Base-by-base conservation (phyloP, 2,113 vertebrate species). In the Pogonocichla stellata region DNA sequence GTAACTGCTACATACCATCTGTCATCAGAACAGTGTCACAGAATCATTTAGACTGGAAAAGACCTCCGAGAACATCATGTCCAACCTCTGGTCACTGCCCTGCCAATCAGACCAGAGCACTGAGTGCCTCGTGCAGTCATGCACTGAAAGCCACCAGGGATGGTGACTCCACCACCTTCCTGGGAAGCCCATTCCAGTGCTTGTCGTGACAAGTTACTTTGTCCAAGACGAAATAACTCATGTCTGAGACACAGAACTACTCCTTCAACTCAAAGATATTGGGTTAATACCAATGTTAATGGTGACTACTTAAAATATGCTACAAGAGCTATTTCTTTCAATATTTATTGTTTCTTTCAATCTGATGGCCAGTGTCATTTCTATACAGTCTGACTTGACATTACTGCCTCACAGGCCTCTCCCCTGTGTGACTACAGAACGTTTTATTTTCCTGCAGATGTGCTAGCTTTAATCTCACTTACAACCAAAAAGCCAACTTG, bases 41-140 rank as follows among this genome's bases (percentile, higher is more conserved):
- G 29, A 67, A 75, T 26, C 40, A 69, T 48, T 62, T 54, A 56
- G 25, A 34, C 22, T 83, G 56, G 34, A 77, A 62, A 69, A 62
- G 14, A 70, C 19, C 29, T 54, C 79, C 29, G 69, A 54, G 29
- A 45, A 15, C 40, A 75, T 17, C 0, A 0, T 69, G 62, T 42
- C 40, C 70, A 75, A 6, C 17, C 20, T 56, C 19, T 18, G 34
- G 26, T 31, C 18, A 34, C 18, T 34, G 6, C 29, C 47, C 51
- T 51, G 45, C n/a, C 56, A 90, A 42, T 14, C 47, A 75, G 40
- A 75, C 25, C 54, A 48, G 6, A 34, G 71, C 54, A 62, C 25
- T 0, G 0, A 31, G 34, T 48, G 34, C 62, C 34, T 33, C 0
- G 0, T 33, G 18, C 2, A 4, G 25, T 61, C 26, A 36, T 19